These are phyloP conservation scores for Crossaster papposus DNA, from an alignment of 53 echinoderm and acorn worm species.

Conservation along the genomic window DNA sequence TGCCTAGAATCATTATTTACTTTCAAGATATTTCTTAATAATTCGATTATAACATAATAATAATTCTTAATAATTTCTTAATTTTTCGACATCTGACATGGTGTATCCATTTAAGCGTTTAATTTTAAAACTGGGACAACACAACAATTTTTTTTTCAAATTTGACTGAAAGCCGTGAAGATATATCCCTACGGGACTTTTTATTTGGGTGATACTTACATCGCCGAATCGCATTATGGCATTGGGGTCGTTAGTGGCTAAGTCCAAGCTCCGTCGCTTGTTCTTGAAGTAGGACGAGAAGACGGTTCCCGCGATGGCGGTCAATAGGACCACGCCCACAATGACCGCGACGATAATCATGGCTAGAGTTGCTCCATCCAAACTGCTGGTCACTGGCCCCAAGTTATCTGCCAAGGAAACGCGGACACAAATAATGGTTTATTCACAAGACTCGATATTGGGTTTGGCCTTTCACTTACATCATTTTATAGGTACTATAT, in stretches of 20 bases:
- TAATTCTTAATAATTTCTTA: no score
- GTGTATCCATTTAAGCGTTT: no score
- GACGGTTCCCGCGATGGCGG: slow-evolving; percentile 57
- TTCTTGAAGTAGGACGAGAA: slow-evolving; percentile 40
- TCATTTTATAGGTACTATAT: no score
- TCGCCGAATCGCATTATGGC: slow-evolving; percentile 45
- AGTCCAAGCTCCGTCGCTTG: slow-evolving; percentile 19
- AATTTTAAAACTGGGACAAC: no score
- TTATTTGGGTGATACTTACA: slow-evolving; percentile 22
- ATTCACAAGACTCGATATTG: no score
- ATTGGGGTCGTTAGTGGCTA: slow-evolving; percentile 29
- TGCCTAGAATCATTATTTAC: no score
- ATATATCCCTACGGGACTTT: neutral
- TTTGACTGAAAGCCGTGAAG: neutral
- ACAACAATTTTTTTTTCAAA: no score
- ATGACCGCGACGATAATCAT: slow-evolving; percentile 62
- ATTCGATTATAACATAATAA: no score
- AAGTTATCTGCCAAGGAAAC: neutral
- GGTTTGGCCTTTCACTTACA: no score
- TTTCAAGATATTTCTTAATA: no score
- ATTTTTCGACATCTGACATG: no score
- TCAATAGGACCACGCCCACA: slow-evolving; percentile 63
- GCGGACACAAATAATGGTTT: no score
- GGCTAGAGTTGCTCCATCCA: slow-evolving; percentile 18
- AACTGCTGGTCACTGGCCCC: neutral